Evolutionary conservation across 2,797 vertebrate genomes (phyloP), one percentile per base, ranked within the genome.

Genomic region (Sus cebifrons): DNA sequence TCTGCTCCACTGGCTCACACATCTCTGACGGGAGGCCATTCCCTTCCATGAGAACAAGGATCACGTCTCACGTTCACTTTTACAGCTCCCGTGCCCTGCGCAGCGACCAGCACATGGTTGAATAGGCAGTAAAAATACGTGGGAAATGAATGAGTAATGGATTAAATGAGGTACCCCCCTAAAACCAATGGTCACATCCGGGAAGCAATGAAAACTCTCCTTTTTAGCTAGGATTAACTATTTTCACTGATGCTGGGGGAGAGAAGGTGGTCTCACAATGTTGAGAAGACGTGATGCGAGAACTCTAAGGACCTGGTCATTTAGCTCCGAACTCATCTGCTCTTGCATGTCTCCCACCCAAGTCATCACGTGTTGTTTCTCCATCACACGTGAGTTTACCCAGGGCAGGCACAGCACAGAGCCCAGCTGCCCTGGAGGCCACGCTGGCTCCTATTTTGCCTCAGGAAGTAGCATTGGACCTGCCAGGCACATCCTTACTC

Each of bases 241-340:
- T 13, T 91, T 89, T 62, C 15, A 75, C 52, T 75, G 75, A 62
- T 29, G 27, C 36, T 73, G 7, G 17, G 40, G 56, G 29, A 20
- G 3, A 74, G 52, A 67, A 62, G 8, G 2, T 64, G 7, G 36
- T 77, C 25, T 67, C 40, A 9, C 25, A 64, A 64, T 49, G 89
- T 91, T 95, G 86, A 71, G 29, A 96, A 92, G 49, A 85, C 8
- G 5, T 54, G 32, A 62, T 36, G 21, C n/a, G 40, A 74, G 75
- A 82, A 23, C 52, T 91, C 65, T 73, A 9, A 88, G 62, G 91
- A 78, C 17, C 25, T 21, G 17, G 52, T 64, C 74, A 83, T 14
- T 2, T 49, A 49, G 56, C 15, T 79, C 58, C 29, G 9, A 17
- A 18, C 8, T 58, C 4, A 52, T 21, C 52, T 67, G 14, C 27